Conservation (phyloP, 1,140 invertebrate genomes). For the Dinoponera quadriceps region DNA sequence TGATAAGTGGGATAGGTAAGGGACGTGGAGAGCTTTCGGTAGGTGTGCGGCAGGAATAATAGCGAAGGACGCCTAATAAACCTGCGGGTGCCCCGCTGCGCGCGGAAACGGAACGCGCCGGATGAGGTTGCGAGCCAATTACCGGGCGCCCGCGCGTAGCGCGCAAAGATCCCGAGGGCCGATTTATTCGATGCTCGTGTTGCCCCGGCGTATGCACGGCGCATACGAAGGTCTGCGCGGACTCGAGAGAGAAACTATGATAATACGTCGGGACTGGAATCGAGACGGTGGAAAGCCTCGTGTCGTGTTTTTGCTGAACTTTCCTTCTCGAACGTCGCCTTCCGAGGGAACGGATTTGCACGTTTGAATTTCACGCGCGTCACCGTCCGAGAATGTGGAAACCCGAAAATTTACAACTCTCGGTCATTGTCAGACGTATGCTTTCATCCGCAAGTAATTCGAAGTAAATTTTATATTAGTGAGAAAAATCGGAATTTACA, state of each 20-base stretch:
- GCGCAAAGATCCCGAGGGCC: conserved; percentile 31
- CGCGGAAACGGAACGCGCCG: conserved; percentile 67
- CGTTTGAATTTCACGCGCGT: background rate
- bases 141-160: conserved; percentile 40
- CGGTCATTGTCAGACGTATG: background rate
- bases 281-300: conserved; percentile 2
- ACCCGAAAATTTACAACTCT: too few relatives aligned
- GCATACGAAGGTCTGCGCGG: background rate
- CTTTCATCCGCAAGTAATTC: background rate
- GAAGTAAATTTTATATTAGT: background rate
- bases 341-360: conserved; percentile 20
- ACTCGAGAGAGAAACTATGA: conserved; percentile 24
- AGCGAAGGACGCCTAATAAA: conserved; percentile 70
- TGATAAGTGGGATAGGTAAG: conserved; percentile 56
- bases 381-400: too few relatives aligned
- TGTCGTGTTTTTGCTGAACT: background rate
- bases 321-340: background rate
- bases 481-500: too few relatives aligned
- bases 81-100: conserved; percentile 68
- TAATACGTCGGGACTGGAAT: conserved; percentile 4
- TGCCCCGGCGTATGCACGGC: background rate
- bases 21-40: conserved; percentile 58
- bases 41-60: conserved; percentile 64
- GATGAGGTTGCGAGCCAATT: conserved; percentile 63
- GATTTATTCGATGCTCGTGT: conserved; percentile 62